Percentiles rank a stretch among this genome's conserved stretches.
phyloP scores from a whole-genome alignment of 2,113 vertebrate genomes.

The Micromys minutus region DNA sequence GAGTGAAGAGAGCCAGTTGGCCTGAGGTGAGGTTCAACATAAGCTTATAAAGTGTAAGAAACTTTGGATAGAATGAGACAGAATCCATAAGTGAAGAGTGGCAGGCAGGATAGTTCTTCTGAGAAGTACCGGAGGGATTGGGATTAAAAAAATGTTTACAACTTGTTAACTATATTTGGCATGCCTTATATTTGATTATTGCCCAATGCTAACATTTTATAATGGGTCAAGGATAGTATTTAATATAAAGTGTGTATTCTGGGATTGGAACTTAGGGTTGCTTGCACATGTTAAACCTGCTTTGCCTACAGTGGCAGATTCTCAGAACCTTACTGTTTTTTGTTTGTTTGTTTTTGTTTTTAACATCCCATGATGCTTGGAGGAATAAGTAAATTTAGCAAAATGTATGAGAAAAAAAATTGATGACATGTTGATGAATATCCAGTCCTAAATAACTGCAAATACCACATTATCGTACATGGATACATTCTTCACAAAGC shows the following conservation, averaged over 20 bases:
- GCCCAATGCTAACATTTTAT: neutral
- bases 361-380: neutral
- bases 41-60: constrained; percentile 17
- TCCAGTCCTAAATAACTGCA: constrained; percentile 37
- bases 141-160: neutral
- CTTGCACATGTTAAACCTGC: neutral
- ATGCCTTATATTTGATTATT: neutral
- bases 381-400: constrained; percentile 38
- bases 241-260: neutral
- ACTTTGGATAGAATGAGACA: neutral
- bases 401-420: constrained; percentile 7
- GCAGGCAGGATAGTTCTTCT: neutral
- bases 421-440: neutral
- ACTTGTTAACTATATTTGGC: neutral
- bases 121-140: neutral
- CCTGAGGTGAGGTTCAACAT: neutral
- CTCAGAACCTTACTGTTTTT: neutral
- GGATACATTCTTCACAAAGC: neutral
- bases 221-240: neutral
- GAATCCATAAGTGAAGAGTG: neutral
- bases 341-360: neutral
- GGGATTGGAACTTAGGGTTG: neutral
- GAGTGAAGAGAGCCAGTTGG: neutral
- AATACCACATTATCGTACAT: neutral
- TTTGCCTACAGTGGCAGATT: neutral